These are phyloP conservation scores for Acanthosepion lycidas DNA, from an alignment of 2,888 invertebrate species.

Conservation along the genomic window DNA sequence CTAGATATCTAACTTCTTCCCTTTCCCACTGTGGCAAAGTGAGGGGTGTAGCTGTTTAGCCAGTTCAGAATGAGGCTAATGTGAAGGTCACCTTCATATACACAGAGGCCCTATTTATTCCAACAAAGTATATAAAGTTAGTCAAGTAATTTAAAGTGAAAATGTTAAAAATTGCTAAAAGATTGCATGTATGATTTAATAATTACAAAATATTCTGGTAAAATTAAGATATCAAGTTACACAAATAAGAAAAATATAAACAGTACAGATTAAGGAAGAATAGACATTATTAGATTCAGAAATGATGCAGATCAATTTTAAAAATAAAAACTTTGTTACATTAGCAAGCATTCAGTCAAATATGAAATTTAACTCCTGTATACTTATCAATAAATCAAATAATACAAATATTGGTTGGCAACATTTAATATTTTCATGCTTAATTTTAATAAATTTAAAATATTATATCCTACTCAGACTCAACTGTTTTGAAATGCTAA, in stretches of 20 bases:
- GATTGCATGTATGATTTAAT: background rate
- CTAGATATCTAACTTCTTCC: background rate
- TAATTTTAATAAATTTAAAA: background rate
- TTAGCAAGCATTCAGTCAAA: background rate
- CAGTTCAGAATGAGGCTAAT: conserved; percentile 22
- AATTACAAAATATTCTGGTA: background rate
- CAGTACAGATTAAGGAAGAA: background rate
- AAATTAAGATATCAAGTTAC: background rate
- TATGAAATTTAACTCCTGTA: background rate
- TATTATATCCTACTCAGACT: no score
- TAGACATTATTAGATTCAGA: background rate
- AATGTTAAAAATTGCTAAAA: background rate
- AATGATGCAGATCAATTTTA: background rate
- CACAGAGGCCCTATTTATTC: conserved; percentile 5
- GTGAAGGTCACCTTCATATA: conserved; percentile 33
- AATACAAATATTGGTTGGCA: background rate
- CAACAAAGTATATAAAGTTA: background rate
- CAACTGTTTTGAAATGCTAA: no score
- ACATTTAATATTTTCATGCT: background rate
- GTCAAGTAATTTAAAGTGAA: background rate
- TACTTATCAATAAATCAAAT: background rate
- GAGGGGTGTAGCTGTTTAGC: background rate
- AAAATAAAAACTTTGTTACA: background rate
- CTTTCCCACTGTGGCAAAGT: background rate
- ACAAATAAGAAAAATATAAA: background rate